Evolutionary conservation across 2,797 vertebrate genomes (phyloP), one percentile per base, ranked within the genome.

Genomic region (Muraenolepis orangiensis): DNA sequence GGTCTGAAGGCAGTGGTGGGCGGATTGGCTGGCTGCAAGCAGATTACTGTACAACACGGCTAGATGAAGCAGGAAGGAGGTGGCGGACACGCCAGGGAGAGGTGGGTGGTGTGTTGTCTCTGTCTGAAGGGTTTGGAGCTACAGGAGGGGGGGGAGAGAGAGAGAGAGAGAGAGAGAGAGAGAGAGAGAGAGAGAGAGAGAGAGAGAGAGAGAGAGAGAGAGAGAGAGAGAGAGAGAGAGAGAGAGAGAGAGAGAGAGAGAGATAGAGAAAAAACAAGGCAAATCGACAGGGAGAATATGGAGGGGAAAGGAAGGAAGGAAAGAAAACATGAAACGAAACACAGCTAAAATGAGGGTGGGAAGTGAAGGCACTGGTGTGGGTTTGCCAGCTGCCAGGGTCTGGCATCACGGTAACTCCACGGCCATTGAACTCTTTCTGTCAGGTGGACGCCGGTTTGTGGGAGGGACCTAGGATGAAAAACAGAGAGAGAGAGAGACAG

Each of bases 61-160:
- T 74, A 77, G 75, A 80, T 66, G 69, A 77, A 74, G 72, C 66
- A 72, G 42, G 34, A 46, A 68, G 42, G 64, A 71, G 34, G 74
- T 70, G 75, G 72, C 42, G 68, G 66, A 20, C 42, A 5, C 42
- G 14, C 42, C 36, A 70, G 32, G 38, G 64, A 68, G 61, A 77
- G 38, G 57, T 80, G 69, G 32, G 69, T 46, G 73, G 73, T 4
- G 67, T 31, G 76, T 40, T 75, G 71, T 75, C 73, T 67, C 66
- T 57, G 40, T 71, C 69, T 71, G 38, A 71, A 46, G 40, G 32
- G 42, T 30, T 26, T 46, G 32, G 71, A 71, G 70, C 70, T 46
- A 71, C 36, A 36, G n/a, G 31, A 71, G 40, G 74, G 64, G 64
- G 10, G 64, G 4, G 23, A 2, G 64, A 10, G 64, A 26, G 64